These are phyloP conservation scores for Palloptera scutellata DNA, from an alignment of 2,888 invertebrate genomes.

Conservation along the genomic window DNA sequence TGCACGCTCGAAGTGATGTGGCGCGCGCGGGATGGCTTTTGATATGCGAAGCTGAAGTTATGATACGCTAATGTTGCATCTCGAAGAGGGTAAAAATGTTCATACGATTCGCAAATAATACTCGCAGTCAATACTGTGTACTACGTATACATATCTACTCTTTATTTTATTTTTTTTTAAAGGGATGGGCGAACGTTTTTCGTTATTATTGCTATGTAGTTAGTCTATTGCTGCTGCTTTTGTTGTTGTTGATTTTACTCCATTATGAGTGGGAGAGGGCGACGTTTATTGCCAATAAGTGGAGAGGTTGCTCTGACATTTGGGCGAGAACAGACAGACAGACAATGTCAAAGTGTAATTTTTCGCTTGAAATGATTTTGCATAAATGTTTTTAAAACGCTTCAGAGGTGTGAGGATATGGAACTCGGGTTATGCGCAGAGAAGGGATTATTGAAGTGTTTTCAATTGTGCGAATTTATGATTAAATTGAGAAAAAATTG, in stretches of 20 bases:
- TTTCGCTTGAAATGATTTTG: conserved; percentile 58
- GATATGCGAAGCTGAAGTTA: conserved; percentile 29
- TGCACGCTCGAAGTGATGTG: conserved; percentile 45
- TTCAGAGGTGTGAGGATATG: too few species aligned
- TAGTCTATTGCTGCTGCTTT: conserved; percentile 25
- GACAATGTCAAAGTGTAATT: conserved; percentile 60
- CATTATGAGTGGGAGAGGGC: conserved; percentile 27
- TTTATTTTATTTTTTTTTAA: conserved; percentile 12
- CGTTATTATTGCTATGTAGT: conserved; percentile 44
- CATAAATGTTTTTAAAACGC: conserved; percentile 40
- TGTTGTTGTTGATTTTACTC: conserved; percentile 37
- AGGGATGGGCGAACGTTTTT: conserved; percentile 45
- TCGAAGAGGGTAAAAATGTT: conserved; percentile 29
- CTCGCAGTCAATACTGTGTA: conserved; percentile 34
- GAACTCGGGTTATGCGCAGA: too few species aligned
- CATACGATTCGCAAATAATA: conserved; percentile 35
- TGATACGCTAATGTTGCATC: conserved; percentile 42
- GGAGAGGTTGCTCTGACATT: conserved; percentile 39
- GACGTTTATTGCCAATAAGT: conserved; percentile 59
- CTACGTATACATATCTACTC: not conserved
- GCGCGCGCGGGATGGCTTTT: conserved; percentile 26
- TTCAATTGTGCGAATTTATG: too few species aligned
- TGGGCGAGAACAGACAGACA: conserved; percentile 35
- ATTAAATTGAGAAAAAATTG: too few species aligned
- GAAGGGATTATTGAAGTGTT: too few species aligned